phyloP scores from a whole-genome alignment of 1,140 invertebrate genomes.

The Holotrichia oblita region DNA sequence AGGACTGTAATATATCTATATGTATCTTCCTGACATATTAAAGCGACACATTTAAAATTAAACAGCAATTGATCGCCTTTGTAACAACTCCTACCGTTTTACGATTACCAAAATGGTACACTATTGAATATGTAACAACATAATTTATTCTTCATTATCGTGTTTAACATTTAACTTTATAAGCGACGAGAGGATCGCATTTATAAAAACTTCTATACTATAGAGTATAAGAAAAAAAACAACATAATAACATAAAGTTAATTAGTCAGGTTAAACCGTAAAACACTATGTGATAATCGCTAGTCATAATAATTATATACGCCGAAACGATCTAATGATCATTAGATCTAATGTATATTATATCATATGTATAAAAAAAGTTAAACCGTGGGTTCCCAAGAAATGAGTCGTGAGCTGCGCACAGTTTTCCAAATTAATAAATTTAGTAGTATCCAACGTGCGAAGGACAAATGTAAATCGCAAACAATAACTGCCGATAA shows the following conservation, averaged over 20 bases:
- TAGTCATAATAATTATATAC: conserved; percentile 16
- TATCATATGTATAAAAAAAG: not conserved
- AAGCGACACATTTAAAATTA: too few relatives aligned
- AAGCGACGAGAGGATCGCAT: not conserved
- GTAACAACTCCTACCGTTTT: not conserved
- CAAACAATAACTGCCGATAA: not conserved
- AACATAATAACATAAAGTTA: not conserved
- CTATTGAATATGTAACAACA: conserved; percentile 26
- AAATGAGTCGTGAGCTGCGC: not conserved
- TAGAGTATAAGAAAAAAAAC: not conserved
- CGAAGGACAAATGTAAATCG: conserved; percentile 27
- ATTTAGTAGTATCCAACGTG: conserved; percentile 1
- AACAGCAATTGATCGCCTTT: too few relatives aligned
- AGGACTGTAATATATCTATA: too few relatives aligned
- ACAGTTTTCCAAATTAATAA: conserved; percentile 28
- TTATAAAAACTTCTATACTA: too few relatives aligned
- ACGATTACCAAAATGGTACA: not conserved
- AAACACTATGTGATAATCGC: not conserved
- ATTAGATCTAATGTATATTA: too few relatives aligned
- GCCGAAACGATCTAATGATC: not conserved
- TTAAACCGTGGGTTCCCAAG: not conserved
- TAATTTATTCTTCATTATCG: not conserved
- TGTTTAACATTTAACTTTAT: not conserved
- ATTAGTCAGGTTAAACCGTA: not conserved
- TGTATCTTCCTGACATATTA: too few relatives aligned